These are phyloP conservation scores for Dryoscopus gambensis DNA, from an alignment of 2,113 vertebrate genomes.

Conservation along the genomic window DNA sequence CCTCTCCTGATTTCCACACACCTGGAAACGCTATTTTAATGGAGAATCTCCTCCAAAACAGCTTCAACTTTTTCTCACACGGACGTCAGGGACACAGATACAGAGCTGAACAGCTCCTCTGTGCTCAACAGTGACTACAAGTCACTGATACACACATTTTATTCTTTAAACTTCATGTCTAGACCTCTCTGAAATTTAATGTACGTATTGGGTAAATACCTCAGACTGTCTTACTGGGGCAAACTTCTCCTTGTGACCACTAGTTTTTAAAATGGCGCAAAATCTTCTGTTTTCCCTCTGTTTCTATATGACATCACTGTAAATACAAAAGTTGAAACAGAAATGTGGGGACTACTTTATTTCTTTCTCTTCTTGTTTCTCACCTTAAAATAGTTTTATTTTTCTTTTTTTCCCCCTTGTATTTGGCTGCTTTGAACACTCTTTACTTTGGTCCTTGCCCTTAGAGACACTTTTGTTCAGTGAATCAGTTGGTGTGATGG, in stretches of 20 bases:
- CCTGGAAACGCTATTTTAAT: background rate
- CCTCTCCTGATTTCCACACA: background rate
- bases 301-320: background rate
- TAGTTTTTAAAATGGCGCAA: background rate
- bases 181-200: background rate
- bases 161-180: background rate
- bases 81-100: background rate
- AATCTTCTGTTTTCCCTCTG: background rate
- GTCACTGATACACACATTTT: background rate
- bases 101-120: background rate
- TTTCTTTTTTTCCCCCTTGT: background rate
- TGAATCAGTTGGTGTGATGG: background rate
- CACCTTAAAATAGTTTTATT: fast-evolving
- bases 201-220: background rate
- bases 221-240: background rate
- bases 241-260: background rate
- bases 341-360: background rate
- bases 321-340: background rate
- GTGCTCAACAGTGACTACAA: background rate
- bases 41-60: background rate
- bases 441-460: background rate
- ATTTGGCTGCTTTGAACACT: background rate
- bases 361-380: background rate
- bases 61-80: background rate
- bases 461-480: background rate